Percentiles rank a stretch among this genome's conserved stretches.
Evolutionary conservation across 2,113 vertebrate genomes (phyloP).

Genomic region (Vicugna pacos): DNA sequence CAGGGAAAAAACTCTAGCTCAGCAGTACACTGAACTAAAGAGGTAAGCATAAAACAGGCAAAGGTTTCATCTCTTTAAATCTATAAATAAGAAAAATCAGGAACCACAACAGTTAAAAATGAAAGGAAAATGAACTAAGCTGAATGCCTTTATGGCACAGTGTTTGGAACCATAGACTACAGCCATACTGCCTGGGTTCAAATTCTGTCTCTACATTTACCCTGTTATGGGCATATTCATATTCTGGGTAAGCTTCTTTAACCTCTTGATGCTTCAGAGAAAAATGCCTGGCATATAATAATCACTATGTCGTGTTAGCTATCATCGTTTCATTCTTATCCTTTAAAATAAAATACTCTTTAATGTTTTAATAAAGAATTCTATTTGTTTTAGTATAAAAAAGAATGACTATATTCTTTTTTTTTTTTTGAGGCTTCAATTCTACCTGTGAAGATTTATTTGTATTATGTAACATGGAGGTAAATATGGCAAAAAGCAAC

Average conservation of each 20-base stretch:
- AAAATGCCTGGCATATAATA: background rate
- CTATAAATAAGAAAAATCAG: background rate
- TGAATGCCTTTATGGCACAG: background rate
- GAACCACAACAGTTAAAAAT: background rate
- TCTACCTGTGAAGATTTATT: background rate
- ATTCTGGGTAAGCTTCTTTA: background rate
- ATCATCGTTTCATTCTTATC: background rate
- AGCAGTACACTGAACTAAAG: background rate
- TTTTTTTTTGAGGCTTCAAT: background rate
- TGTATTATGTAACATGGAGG: background rate
- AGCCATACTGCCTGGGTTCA: background rate
- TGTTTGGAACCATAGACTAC: background rate
- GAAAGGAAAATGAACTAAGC: background rate
- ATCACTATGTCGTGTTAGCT: background rate
- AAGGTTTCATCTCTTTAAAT: background rate
- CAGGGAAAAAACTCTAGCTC: background rate
- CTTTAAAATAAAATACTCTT: background rate
- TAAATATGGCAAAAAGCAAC: background rate
- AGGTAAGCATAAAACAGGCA: background rate
- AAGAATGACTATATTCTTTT: background rate
- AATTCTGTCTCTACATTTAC: background rate
- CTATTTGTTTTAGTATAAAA: background rate
- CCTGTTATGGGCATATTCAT: background rate
- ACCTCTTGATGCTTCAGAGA: background rate
- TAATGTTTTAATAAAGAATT: background rate